phyloP scores from a whole-genome alignment of 64 coral and sea anemone species.

The Montipora foliosa region DNA sequence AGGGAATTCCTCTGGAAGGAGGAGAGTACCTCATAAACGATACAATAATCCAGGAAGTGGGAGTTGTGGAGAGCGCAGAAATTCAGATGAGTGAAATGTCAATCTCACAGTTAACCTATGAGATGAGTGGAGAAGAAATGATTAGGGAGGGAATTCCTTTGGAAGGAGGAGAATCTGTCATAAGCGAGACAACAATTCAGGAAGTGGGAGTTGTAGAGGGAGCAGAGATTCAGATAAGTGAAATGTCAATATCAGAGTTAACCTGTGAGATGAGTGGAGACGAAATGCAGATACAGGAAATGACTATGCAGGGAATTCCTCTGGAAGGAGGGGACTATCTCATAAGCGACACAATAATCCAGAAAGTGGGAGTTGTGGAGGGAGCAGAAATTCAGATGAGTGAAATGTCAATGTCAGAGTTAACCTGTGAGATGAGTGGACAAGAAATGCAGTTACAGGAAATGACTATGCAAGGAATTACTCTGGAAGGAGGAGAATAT shows the following conservation, averaged over 20 bases:
- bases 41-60: neutral
- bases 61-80: too few relatives aligned
- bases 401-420: too few relatives aligned
- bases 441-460: too few relatives aligned
- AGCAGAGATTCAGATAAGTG: neutral
- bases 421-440: too few relatives aligned
- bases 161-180: neutral
- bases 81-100: too few relatives aligned
- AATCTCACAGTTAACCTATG: too few relatives aligned
- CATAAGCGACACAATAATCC: neutral
- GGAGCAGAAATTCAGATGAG: too few relatives aligned
- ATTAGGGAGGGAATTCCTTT: neutral
- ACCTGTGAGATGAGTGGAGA: neutral
- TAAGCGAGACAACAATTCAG: neutral
- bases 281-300: neutral
- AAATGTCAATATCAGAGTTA: neutral
- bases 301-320: neutral
- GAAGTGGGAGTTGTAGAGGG: neutral
- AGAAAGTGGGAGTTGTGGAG: too few relatives aligned
- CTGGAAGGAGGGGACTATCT: neutral
- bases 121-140: too few relatives aligned
- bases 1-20: neutral
- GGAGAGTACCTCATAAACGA: neutral
- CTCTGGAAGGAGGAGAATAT: neutral
- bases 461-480: too few relatives aligned